phyloP scores from a whole-genome alignment of 2,797 vertebrate species.

The Botia kubotai region DNA sequence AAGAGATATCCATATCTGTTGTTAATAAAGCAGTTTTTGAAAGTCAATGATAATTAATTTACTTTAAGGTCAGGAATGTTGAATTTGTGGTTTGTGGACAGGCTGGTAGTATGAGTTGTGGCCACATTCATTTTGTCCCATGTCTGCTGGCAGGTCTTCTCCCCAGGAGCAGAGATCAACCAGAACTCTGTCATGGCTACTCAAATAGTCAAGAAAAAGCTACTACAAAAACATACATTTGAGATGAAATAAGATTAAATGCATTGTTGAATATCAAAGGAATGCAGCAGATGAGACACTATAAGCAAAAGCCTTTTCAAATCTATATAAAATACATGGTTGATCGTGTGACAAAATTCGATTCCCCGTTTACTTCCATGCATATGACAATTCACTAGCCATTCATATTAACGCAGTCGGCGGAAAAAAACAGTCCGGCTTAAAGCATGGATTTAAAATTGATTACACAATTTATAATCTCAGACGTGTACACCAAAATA shows the following conservation, averaged over 20 bases:
- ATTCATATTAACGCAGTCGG: background rate
- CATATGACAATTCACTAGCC: constrained; percentile 28
- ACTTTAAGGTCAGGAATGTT: constrained; percentile 97
- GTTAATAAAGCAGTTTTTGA: background rate
- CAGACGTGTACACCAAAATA: background rate
- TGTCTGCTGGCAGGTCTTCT: constrained; percentile 96
- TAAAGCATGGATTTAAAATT: no score
- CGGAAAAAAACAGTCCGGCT: background rate
- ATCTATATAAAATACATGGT: background rate
- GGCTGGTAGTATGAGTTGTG: constrained; percentile 85
- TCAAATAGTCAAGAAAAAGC: constrained; percentile 63
- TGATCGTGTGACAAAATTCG: constrained; percentile 15
- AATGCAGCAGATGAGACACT: background rate
- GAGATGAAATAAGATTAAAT: background rate
- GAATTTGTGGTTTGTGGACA: constrained; percentile 93
- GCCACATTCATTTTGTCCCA: constrained; percentile 95
- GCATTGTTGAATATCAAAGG: background rate
- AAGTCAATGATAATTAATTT: background rate
- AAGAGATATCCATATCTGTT: background rate
- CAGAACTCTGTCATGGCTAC: constrained; percentile 94
- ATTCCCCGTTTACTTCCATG: constrained; percentile 42
- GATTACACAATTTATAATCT: background rate
- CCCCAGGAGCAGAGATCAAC: constrained; percentile 95
- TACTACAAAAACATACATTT: background rate
- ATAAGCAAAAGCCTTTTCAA: background rate